Conservation (phyloP, 2,113 vertebrate genomes). For the Clupea harengus region DNA sequence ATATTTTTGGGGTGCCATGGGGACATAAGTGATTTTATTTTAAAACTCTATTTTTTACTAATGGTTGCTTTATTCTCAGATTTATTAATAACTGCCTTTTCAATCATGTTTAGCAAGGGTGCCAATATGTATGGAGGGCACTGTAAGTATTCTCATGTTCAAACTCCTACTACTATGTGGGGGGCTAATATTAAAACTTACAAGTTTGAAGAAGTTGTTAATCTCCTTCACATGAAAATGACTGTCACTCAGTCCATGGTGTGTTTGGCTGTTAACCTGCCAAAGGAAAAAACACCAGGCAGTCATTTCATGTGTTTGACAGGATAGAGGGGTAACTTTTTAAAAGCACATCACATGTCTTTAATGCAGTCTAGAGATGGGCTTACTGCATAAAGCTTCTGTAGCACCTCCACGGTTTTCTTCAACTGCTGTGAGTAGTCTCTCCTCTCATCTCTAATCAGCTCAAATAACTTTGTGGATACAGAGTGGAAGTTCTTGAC, state of each 20-base stretch:
- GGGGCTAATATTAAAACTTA: conserved; percentile 24
- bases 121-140: no score
- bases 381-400: conserved; percentile 47
- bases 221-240: conserved; percentile 49
- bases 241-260: conserved; percentile 18
- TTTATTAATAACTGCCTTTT: no score
- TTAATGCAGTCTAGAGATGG: background rate
- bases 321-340: background rate
- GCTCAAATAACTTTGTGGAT: background rate
- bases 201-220: conserved; percentile 28
- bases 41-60: no score
- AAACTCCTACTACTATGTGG: background rate
- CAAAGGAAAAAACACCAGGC: background rate
- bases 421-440: background rate
- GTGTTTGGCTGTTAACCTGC: conserved; percentile 39
- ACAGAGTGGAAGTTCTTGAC: conserved; percentile 41
- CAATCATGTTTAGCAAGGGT: no score
- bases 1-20: no score
- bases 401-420: conserved; percentile 25
- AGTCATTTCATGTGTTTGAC: background rate
- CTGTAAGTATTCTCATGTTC: background rate
- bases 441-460: no score
- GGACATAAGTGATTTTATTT: no score
- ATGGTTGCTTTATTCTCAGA: no score
- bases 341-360: background rate